A percentile compares a stretch with the other conserved stretches of the same genome.
These are phyloP conservation scores for Formica exsecta DNA, from an alignment of 1,140 invertebrate genomes.

Conservation along the genomic window DNA sequence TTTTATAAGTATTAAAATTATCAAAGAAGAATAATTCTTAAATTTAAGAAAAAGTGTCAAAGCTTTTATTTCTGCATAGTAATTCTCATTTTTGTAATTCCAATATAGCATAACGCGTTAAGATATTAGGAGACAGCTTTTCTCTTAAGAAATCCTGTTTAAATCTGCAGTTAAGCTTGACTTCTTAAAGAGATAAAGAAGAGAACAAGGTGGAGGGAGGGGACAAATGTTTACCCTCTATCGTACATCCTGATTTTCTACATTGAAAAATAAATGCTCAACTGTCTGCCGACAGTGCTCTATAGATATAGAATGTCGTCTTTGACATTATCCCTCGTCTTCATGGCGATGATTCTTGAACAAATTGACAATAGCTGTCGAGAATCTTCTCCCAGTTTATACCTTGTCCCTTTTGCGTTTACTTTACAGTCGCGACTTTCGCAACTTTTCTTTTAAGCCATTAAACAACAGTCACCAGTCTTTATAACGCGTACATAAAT, in stretches of 20 bases:
- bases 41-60: not conserved
- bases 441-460: slow-evolving; percentile 52
- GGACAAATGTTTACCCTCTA: slow-evolving; percentile 44
- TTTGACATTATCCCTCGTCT: slow-evolving; percentile 56
- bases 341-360: slow-evolving; percentile 56
- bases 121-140: not conserved
- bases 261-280: slow-evolving; percentile 47
- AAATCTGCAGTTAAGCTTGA: slow-evolving; percentile 35
- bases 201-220: not conserved
- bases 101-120: not conserved
- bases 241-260: slow-evolving; percentile 28
- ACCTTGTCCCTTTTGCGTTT: slow-evolving; percentile 15
- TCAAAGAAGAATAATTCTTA: not conserved
- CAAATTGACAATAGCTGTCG: slow-evolving; percentile 21
- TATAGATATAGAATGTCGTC: slow-evolving; percentile 49
- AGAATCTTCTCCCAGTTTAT: slow-evolving; percentile 3
- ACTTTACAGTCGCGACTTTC: not conserved
- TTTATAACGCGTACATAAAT: slow-evolving; percentile 20
- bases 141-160: slow-evolving; percentile 13
- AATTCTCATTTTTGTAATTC: not conserved
- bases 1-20: not conserved
- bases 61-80: not conserved
- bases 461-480: not conserved
- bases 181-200: not conserved
- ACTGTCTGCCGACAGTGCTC: slow-evolving; percentile 4